Base-by-base conservation (phyloP, 2,888 invertebrate species). In the Acanthococcus lagerstroemiae region DNA sequence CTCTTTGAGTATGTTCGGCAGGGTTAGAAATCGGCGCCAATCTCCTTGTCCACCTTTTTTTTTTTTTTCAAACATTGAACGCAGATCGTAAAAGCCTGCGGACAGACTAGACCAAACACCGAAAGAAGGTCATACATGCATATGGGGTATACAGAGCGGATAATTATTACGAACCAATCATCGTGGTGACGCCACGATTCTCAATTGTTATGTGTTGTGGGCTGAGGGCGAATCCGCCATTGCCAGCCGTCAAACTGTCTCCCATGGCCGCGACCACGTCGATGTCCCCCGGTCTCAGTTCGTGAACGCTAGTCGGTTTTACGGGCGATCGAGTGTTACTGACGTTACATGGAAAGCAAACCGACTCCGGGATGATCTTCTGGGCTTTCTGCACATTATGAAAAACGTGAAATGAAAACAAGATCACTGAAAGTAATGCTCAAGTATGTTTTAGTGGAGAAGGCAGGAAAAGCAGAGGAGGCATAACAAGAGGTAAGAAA, bases 1-100 rank as follows among this genome's bases (percentile, higher is more conserved):
- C 73, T 80, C 82, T 72, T 82, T 82, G 21, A 84, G 72, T 55
- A 84, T 81, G 73, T 84, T 83, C n/a, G 82, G 82, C 55, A 83
- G 57, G 1, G 82, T 83, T 15, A 82, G 70, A 70, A 75, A 80
- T 65, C 78, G 74, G 37, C 78, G 75, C 82, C 82, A 83, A 27
- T 75, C 77, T 9, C 74, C 77, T 72, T 80, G 77, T 0, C 82
- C 82, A 12, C 83, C 79, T 78, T n/a, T n/a, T n/a, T n/a, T n/a
- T n/a, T n/a, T n/a, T n/a, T n/a, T n/a, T n/a, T n/a, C n/a, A n/a
- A n/a, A n/a, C n/a, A n/a, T n/a, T n/a, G n/a, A n/a, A n/a, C n/a
- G n/a, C n/a, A n/a, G n/a, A n/a, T n/a, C n/a, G n/a, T n/a, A n/a
- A n/a, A n/a, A n/a, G n/a, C n/a, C n/a, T n/a, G n/a, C n/a, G n/a